Evolutionary conservation across 2,888 invertebrate species (phyloP), one percentile per base, ranked within the genome.

Genomic region (Lasioglossum pauxillum): DNA sequence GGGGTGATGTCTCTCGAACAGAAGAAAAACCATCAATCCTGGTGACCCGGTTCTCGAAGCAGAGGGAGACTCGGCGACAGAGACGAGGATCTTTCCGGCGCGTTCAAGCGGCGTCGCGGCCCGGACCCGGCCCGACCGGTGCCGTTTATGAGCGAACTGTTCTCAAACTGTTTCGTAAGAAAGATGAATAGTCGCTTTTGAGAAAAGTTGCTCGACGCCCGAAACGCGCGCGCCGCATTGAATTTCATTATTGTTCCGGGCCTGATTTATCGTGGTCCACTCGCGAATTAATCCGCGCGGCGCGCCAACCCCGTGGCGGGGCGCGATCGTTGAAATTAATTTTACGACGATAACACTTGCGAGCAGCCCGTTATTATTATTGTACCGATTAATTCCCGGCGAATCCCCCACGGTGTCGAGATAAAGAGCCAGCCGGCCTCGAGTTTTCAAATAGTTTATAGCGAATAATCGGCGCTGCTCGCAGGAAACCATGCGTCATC

Each of bases 81-180:
- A 75, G 81, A 78, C 81, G 85, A 80, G 86, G 86, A 85, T 89
- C 86, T 86, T 74, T 80, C 84, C 85, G 81, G 64, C 60, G 14
- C 23, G 27, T 10, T 27, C 60, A 14, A 12, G 60, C 60, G 60
- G 72, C 16, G 16, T 5, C 46, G 46, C 46, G 46, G 16, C 46
- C 46, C 16, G 46, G 46, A 46, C 46, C 46, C 46, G 46, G 46
- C 1, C 46, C 46, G 46, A 46, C 76, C 86, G 81, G 85, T 85
- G 85, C 90, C 90, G 90, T 91, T 90, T 90, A 90, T 90, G 91
- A 90, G 90, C 86, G 91, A 91, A 91, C 88, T 84, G 87, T 91
- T 90, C 85, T 89, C 88, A 88, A 90, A 91, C 90, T 91, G 90
- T 91, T 90, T 90, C 88, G 90, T 84, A 91, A 91, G 91, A 90